Base-by-base conservation (phyloP, 2,797 vertebrate genomes). In the Sardinella longiceps region DNA sequence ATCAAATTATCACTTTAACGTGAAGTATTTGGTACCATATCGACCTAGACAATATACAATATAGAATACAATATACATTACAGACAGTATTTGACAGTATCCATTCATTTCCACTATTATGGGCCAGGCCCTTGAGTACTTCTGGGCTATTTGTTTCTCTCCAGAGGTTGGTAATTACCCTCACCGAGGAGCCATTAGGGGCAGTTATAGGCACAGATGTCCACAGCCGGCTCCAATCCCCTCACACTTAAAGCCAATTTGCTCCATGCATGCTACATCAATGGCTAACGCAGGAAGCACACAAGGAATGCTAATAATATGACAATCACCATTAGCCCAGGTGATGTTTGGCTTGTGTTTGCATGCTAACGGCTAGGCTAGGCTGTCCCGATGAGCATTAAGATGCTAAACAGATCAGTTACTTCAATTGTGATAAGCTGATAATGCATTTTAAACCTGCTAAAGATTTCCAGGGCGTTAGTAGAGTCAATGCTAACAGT, bases 151-250 rank as follows among this genome's bases (percentile, higher is more conserved):
- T 83, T 81, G 81, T 80, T 74, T 66, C 80, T 81, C 87, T 87
- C 51, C 58, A 86, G 85, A 84, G 85, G 80, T 84, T 58, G 70
- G 82, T 85, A 66, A 87, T 87, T 87, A 86, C 88, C 28, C 81
- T 77, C 85, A 83, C 53, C 39, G 83, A 66, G 84, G 81, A 87
- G 50, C 80, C 48, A 84, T 86, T 86, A 87, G 82, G 58, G 82
- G 80, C 30, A 51, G 9, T 85, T 85, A 84, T 37, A 51, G 84
- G 84, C 84, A 87, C 82, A 80, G 84, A 85, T 85, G 83, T 82
- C 80, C 86, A 84, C 83, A 80, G 25, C 3, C 51, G 66, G 48
- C 77, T 81, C 77, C 30, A 84, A 85, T 85, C 60, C 45, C 60
- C 80, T 81, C 46, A 45, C 77, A 85, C 28, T 70, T 23, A 25